These are phyloP conservation scores for Rhorus exstirpatorius DNA, from an alignment of 2,888 invertebrate genomes.

Conservation along the genomic window DNA sequence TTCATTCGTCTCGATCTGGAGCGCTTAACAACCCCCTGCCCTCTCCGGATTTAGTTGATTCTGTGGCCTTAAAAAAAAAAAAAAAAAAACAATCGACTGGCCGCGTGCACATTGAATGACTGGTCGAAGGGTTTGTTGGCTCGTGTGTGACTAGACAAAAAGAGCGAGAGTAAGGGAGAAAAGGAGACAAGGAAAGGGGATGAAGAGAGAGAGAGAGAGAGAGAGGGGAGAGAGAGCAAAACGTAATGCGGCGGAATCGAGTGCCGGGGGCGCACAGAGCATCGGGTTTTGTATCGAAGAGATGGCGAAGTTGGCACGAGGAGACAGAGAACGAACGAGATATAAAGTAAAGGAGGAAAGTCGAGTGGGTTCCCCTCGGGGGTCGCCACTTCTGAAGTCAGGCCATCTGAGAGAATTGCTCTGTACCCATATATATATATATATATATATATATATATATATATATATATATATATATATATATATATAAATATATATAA, in stretches of 20 bases:
- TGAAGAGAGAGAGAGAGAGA: conserved; percentile 32
- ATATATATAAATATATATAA: no score
- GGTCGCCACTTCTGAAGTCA: conserved; percentile 60
- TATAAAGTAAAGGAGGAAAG: conserved; percentile 60
- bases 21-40: conserved; percentile 17
- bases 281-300: conserved; percentile 50
- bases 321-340: conserved; percentile 51
- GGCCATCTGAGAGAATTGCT: conserved; percentile 39
- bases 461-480: conserved; percentile 8
- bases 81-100: conserved; percentile 40
- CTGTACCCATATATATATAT: conserved; percentile 8
- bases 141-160: conserved; percentile 31
- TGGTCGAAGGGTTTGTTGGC: conserved; percentile 31
- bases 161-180: neutral
- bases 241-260: conserved; percentile 84
- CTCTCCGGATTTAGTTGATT: neutral
- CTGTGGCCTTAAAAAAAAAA: conserved; percentile 35
- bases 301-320: conserved; percentile 55
- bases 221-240: conserved; percentile 47
- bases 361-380: conserved; percentile 67
- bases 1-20: conserved; percentile 1
- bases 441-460: neutral
- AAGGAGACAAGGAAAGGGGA: conserved; percentile 11
- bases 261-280: conserved; percentile 74
- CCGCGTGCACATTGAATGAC: conserved; percentile 65